Percentiles rank a stretch among this genome's conserved stretches.
These are phyloP conservation scores for Cheilosia impressa DNA, from an alignment of 2,888 invertebrate species.

Conservation along the genomic window DNA sequence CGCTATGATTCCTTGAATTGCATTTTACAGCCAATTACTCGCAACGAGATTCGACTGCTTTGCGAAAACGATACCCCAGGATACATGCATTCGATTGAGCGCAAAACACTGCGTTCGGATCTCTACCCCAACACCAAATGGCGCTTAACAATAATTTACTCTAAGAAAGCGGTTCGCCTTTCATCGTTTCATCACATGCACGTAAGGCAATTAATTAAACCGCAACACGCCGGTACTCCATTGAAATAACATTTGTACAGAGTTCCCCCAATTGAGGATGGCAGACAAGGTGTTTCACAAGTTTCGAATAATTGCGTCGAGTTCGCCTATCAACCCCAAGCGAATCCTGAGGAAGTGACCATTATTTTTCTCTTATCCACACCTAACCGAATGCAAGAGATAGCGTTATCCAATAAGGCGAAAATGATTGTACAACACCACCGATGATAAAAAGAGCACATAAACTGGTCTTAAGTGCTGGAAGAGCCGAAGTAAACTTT, in stretches of 20 bases:
- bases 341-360: constrained; percentile 57
- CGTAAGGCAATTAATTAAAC: constrained; percentile 69
- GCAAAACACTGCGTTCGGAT: constrained; percentile 2
- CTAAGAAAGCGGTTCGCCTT: constrained; percentile 54
- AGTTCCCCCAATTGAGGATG: constrained; percentile 44
- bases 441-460: constrained; percentile 53
- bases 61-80: constrained; percentile 38
- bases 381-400: constrained; percentile 39
- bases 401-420: constrained; percentile 47
- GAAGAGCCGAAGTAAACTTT: constrained; percentile 42
- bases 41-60: constrained; percentile 37
- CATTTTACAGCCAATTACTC: constrained; percentile 69
- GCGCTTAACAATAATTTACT: constrained; percentile 53
- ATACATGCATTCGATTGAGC: constrained; percentile 25
- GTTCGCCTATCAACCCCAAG: constrained; percentile 50
- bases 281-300: constrained; percentile 64
- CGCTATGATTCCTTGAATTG: constrained; percentile 50
- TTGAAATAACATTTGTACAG: constrained; percentile 69
- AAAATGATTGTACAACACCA: constrained; percentile 45
- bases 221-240: constrained; percentile 36
- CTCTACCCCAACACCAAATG: background rate
- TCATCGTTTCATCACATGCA: constrained; percentile 74
- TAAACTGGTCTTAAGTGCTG: constrained; percentile 34
- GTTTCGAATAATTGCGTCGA: constrained; percentile 64
- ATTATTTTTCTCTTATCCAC: constrained; percentile 68